These are phyloP conservation scores for Phrynocephalus guinanensis DNA, from an alignment of 2,797 vertebrate genomes.

Conservation along the genomic window DNA sequence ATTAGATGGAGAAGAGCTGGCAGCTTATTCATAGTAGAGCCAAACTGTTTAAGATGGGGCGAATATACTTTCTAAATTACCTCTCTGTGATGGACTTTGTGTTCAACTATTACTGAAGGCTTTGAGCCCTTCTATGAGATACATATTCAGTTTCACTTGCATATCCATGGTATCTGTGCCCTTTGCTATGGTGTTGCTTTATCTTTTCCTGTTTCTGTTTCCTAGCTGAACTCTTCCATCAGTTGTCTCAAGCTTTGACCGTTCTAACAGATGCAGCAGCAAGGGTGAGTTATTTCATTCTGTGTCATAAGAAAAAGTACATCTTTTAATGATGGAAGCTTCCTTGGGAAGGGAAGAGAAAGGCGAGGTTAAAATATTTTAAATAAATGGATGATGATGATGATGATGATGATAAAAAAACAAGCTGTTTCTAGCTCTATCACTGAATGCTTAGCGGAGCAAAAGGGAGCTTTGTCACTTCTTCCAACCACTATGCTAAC, in stretches of 20 bases:
- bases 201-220: constrained; percentile 47
- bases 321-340: too few relatives aligned
- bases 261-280: constrained; percentile 92
- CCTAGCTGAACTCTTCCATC: constrained; percentile 93
- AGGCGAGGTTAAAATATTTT: too few relatives aligned
- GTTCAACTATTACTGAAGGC: neutral
- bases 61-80: neutral
- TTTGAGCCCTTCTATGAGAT: neutral
- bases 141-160: constrained; percentile 12
- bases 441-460: neutral
- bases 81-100: neutral
- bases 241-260: constrained; percentile 96
- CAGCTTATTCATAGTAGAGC: neutral
- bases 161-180: neutral
- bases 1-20: fast-evolving
- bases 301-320: neutral
- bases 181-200: constrained; percentile 6
- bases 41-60: neutral
- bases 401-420: too few relatives aligned
- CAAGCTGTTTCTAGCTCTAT: neutral
- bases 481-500: neutral
- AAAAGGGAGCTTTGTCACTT: too few relatives aligned
- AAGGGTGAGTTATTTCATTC: constrained; percentile 81
- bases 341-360: too few relatives aligned
- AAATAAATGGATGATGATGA: too few relatives aligned